Evolutionary conservation across 2,888 invertebrate species (phyloP), one percentile per base, ranked within the genome.

Genomic region (Andricus quercusramuli): DNA sequence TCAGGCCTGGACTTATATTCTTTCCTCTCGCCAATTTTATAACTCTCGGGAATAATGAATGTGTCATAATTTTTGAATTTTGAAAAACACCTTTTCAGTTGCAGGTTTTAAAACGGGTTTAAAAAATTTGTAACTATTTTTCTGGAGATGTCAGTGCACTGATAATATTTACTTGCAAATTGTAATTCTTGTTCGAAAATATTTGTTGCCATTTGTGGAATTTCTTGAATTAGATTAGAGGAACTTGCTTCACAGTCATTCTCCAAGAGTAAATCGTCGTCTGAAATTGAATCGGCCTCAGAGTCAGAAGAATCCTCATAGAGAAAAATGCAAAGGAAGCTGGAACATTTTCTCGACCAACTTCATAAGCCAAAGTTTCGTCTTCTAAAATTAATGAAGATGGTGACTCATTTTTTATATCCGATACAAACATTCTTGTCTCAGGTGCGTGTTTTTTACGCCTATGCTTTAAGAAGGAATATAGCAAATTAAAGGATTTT

Each of bases 201-300:
- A 22, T 1, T 59, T 59, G 22, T 1, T 22, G 22, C 22, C 1
- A 20, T 59, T 59, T 59, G 59, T 59, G 59, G 20, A 8, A 2
- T 20, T 59, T 22, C 59, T n/a, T 59, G 9, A 20, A 59, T 22
- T 3, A 59, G 11, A n/a, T 59, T 59, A n/a, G 59, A 59, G 9
- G 6, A 3, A 59, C 59, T 84, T 84, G 15, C 56, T 82, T 82
- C 84, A 85, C n/a, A 79, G 84, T 32, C 83, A 68, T 37, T 41
- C 13, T 41, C n/a, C n/a, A n/a, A 67, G 11, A 67, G 20, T 67
- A 22, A 67, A 41, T 41, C n/a, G 3, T 67, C 67, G 8, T 67
- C n/a, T n/a, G 37, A 44, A 9, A n/a, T 25, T 20, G 20, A 44
- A 44, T 65, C 44, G 66, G 51, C 51, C 25, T 78, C 66, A 44